Percentiles rank a stretch among this genome's conserved stretches.
phyloP scores from a whole-genome alignment of 2,888 invertebrate species.

The Apotomis betuletana region DNA sequence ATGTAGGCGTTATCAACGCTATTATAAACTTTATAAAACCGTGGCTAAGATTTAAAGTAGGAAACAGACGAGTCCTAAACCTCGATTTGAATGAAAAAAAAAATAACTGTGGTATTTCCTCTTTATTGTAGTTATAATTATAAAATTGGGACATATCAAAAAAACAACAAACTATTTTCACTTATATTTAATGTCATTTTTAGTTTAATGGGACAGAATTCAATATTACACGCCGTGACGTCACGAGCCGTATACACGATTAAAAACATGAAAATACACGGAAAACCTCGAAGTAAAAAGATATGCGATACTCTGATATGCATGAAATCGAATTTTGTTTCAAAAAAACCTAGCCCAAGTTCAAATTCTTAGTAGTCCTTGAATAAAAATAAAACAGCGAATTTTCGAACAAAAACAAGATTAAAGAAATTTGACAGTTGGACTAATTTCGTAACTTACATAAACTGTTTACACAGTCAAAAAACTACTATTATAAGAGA shows the following conservation, averaged over 20 bases:
- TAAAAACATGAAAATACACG: slow-evolving; percentile 35
- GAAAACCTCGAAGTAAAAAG: slow-evolving; percentile 47
- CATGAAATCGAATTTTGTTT: slow-evolving; percentile 44
- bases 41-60: too few species aligned
- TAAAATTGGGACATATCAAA: too few species aligned
- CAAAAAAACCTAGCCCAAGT: slow-evolving; percentile 42
- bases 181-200: slow-evolving; percentile 44
- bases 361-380: slow-evolving; percentile 22
- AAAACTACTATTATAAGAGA: too few species aligned
- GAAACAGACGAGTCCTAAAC: too few species aligned
- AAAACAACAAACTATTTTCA: slow-evolving; percentile 8
- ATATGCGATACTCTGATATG: slow-evolving; percentile 63
- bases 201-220: slow-evolving; percentile 47
- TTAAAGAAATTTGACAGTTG: too few species aligned
- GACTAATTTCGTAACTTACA: too few species aligned
- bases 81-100: too few species aligned
- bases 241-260: slow-evolving; percentile 48
- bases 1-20: too few species aligned
- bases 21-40: too few species aligned
- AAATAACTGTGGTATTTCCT: too few species aligned
- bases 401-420: neutral
- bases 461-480: too few species aligned
- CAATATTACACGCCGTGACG: slow-evolving; percentile 45
- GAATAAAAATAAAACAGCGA: neutral
- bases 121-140: too few species aligned